A percentile compares a stretch with the other conserved stretches of the same genome.
phyloP scores from a whole-genome alignment of 2,888 invertebrate species.

The Fissipunctia ypsillon region DNA sequence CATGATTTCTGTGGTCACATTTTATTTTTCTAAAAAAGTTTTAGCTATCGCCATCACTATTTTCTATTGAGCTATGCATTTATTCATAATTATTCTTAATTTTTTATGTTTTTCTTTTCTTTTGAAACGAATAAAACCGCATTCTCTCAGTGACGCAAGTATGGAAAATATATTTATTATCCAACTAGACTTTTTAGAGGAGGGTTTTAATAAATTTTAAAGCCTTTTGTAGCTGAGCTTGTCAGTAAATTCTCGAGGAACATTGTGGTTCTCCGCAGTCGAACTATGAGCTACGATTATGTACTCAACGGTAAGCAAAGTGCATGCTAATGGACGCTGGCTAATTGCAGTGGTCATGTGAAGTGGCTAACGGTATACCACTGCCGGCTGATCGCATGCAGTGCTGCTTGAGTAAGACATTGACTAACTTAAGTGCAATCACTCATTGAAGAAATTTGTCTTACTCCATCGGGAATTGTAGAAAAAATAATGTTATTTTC shows the following conservation, averaged over 20 bases:
- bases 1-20: background rate
- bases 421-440: slow-evolving; percentile 2
- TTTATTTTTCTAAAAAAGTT: background rate
- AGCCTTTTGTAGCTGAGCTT: background rate
- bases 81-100: background rate
- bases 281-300: slow-evolving; percentile 53
- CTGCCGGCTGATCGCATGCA: slow-evolving; percentile 16
- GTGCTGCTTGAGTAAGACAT: slow-evolving; percentile 12
- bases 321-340: slow-evolving; percentile 70
- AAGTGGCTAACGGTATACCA: slow-evolving; percentile 64
- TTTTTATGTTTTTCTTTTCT: background rate
- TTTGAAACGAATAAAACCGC: background rate
- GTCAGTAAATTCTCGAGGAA: slow-evolving; percentile 15
- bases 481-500: background rate
- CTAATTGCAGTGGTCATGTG: slow-evolving; percentile 62
- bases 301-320: slow-evolving; percentile 66
- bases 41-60: background rate
- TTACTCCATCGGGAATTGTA: background rate
- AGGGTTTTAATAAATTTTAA: background rate
- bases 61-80: background rate
- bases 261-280: slow-evolving; percentile 1
- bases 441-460: background rate
- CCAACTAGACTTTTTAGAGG: background rate
- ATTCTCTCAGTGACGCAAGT: background rate
- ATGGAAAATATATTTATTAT: background rate